These are phyloP conservation scores for Ophion costatus DNA, from an alignment of 2,888 invertebrate genomes.

Conservation along the genomic window DNA sequence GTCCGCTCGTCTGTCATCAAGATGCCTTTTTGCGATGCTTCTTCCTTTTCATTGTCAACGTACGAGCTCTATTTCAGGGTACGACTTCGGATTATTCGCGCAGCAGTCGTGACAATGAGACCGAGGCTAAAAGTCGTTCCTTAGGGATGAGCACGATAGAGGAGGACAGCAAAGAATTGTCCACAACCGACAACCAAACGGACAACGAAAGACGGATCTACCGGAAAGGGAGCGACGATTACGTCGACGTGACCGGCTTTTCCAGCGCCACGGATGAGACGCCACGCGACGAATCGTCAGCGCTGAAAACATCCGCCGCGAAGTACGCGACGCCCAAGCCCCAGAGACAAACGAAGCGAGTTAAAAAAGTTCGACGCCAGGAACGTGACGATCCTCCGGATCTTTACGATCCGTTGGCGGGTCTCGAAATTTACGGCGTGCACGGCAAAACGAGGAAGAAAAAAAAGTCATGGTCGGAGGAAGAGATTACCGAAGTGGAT, in stretches of 20 bases:
- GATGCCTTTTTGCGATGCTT: neutral
- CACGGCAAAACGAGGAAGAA: slow-evolving; percentile 29
- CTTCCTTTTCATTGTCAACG: neutral
- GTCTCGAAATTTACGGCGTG: slow-evolving; percentile 66
- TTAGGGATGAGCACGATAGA: slow-evolving; percentile 66
- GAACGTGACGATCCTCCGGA: slow-evolving; percentile 27
- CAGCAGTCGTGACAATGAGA: slow-evolving; percentile 4
- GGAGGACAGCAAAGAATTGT: slow-evolving; percentile 63
- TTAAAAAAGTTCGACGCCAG: slow-evolving; percentile 29
- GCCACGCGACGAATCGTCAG: neutral
- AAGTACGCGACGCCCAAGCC: slow-evolving; percentile 49
- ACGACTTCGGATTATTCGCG: slow-evolving; percentile 30
- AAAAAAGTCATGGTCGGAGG: slow-evolving; percentile 6
- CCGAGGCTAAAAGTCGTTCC: slow-evolving; percentile 13
- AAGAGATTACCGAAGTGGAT: slow-evolving; percentile 23
- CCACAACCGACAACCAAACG: slow-evolving; percentile 44
- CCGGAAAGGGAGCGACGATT: slow-evolving; percentile 37
- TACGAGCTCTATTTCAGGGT: slow-evolving; percentile 18
- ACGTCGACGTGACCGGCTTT: slow-evolving; percentile 65
- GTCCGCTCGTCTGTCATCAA: neutral
- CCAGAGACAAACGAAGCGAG: slow-evolving; percentile 24
- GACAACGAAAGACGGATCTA: slow-evolving; percentile 31
- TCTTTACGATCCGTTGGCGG: slow-evolving; percentile 66
- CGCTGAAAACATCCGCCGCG: slow-evolving; percentile 28
- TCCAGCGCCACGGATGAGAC: slow-evolving; percentile 48